Evolutionary conservation across 35 echinoderm and acorn worm genomes (phyloP), one percentile per base, ranked within the genome.

Genomic region (Stichopus chloronotus): DNA sequence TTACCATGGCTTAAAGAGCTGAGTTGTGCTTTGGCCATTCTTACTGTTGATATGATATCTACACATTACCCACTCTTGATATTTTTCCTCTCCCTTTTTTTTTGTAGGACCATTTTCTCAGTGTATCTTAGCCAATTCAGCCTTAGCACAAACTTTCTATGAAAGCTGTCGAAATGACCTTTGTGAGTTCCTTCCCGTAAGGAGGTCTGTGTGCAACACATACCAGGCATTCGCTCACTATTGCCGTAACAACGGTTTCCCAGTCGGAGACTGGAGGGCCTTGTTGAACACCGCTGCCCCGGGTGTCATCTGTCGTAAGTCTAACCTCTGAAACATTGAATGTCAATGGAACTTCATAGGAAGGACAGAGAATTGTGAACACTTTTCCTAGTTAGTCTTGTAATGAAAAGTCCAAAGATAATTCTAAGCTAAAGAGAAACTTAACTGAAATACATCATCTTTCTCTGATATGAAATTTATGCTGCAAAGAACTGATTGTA

Each of bases 221-320:
- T 88, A 88, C 22, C 9, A 88, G 52, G 85, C 85, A 25, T 88
- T 88, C 63, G 86, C 86, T 24, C 58, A 63, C 86, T 57, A 22
- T 6, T 88, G 86, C 52, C 55, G 86, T 17, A 88, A 88, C 23
- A 14, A 9, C 25, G 56, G 58, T 14, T 88, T 21, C 59, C 57
- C 86, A 7, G 58, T 88, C 6, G 7, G 57, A 7, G 58, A 88
- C 86, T 88, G 86, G 86, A 60, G 86, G 58, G 55, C 5, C 55
- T 0, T 14, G 13, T 52, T 88, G 25, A 61, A 63, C 6, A 3
- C 19, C 4, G 86, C 8, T 23, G 21, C 24, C 14, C 8, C 17
- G 7, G 69, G 22, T 7, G 22, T 5, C 19, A 74, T 74, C 14
- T 83, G 80, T 20, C 80, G 80, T 83, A 83, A 83, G 80, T 83